Evolutionary conservation across 2,797 vertebrate species (phyloP).

Genomic region (Pangasius sanitwongsei): DNA sequence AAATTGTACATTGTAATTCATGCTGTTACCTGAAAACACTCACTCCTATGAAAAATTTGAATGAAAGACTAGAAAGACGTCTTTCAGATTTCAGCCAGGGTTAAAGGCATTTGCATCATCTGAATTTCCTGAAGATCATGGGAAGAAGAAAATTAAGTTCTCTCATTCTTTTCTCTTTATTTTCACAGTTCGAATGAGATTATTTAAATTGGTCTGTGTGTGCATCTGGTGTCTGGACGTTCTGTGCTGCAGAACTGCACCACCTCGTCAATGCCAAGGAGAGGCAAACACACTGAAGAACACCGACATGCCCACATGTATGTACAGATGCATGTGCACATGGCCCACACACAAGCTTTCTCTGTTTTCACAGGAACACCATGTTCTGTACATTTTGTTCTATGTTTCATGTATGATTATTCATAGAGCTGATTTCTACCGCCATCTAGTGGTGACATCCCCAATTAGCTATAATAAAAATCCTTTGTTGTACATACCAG

Average conservation of each 20-base stretch:
- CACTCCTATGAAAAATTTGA: too few species aligned
- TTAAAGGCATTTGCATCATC: too few species aligned
- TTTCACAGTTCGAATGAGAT: too few species aligned
- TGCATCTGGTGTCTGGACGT: not conserved
- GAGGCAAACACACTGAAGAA: not conserved
- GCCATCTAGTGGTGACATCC: constrained; percentile 31
- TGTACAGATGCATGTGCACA: not conserved
- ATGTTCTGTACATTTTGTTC: constrained; percentile 34
- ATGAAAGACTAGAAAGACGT: too few species aligned
- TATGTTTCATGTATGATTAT: not conserved
- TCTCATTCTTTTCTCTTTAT: too few species aligned
- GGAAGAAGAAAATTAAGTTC: too few species aligned
- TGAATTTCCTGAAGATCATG: too few species aligned
- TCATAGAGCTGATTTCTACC: not conserved
- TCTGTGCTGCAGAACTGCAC: not conserved
- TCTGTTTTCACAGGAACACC: constrained; percentile 1
- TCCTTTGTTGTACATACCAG: not conserved
- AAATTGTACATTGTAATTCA: too few species aligned
- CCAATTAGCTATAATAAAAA: not conserved
- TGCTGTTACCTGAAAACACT: too few species aligned
- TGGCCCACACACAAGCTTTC: not conserved
- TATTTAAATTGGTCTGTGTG: not conserved
- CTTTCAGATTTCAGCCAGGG: too few species aligned
- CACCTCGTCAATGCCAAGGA: not conserved
- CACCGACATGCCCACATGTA: not conserved